A percentile compares a stretch with the other conserved stretches of the same genome.
Evolutionary conservation across 2,888 invertebrate genomes (phyloP).

Genomic region (Ormia ochracea): DNA sequence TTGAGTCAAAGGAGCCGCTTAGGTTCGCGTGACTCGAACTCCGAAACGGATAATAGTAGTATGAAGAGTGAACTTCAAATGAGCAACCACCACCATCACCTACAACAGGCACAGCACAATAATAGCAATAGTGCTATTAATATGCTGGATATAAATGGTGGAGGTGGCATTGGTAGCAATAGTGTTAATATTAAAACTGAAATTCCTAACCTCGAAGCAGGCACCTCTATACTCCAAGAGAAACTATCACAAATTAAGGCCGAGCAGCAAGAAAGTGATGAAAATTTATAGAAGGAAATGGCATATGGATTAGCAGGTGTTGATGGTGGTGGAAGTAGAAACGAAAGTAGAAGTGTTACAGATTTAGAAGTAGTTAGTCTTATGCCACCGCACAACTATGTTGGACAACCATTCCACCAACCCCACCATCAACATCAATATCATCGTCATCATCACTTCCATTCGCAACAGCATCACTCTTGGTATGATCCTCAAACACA

Average conservation of each 20-base stretch:
- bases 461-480: conserved; percentile 15
- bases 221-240: conserved; percentile 72
- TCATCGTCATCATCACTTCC: conserved; percentile 12
- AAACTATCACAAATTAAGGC: conserved; percentile 76
- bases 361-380: conserved; percentile 58
- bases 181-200: conserved; percentile 51
- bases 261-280: conserved; percentile 72
- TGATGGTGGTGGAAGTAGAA: conserved; percentile 4
- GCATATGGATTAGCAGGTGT: conserved; percentile 62
- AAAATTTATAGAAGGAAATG: conserved; percentile 76
- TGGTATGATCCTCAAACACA: conserved; percentile 41
- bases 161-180: conserved; percentile 42
- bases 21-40: conserved; percentile 72
- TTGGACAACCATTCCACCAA: conserved; percentile 33
- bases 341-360: too few species aligned
- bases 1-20: conserved; percentile 67
- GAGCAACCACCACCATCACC: conserved; percentile 32
- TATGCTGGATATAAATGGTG: conserved; percentile 71
- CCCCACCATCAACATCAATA: conserved; percentile 29
- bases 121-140: conserved; percentile 66
- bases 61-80: conserved; percentile 67
- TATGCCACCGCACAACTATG: conserved; percentile 61
- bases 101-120: conserved; percentile 63
- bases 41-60: conserved; percentile 68
- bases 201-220: conserved; percentile 56